Evolutionary conservation across 2,888 invertebrate species (phyloP).

Genomic region (Zonitis immaculata): DNA sequence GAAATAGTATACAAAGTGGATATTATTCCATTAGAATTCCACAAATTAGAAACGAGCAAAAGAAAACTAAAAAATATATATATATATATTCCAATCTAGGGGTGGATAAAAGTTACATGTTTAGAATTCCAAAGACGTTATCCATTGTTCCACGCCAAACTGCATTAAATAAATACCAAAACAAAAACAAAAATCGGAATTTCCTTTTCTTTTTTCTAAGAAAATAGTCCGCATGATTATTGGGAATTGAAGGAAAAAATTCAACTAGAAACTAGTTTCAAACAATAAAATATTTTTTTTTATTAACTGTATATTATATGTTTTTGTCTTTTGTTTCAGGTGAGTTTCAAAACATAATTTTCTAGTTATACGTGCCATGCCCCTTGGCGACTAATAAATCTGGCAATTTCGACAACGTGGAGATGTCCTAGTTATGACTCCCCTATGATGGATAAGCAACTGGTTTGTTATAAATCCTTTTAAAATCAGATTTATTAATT

Average conservation of each 20-base stretch:
- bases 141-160: background rate
- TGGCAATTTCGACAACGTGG: slow-evolving; percentile 17
- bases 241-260: no score
- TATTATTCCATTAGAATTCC: background rate
- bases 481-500: background rate
- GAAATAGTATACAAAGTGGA: background rate
- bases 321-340: slow-evolving; percentile 15
- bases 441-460: slow-evolving; percentile 18
- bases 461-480: slow-evolving; percentile 12
- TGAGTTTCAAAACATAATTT: slow-evolving; percentile 16
- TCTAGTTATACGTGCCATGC: slow-evolving; percentile 18
- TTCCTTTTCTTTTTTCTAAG: background rate
- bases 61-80: background rate
- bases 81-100: background rate
- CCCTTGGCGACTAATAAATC: slow-evolving; percentile 22
- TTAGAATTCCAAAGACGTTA: background rate
- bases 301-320: slow-evolving; percentile 5
- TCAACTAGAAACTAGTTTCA: no score
- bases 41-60: background rate
- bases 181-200: background rate
- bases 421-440: slow-evolving; percentile 22
- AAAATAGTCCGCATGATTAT: background rate
- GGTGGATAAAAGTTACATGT: background rate
- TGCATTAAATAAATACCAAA: background rate
- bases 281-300: no score